Evolutionary conservation across 2,888 invertebrate species (phyloP).

Genomic region (Aphidoletes aphidimyza): DNA sequence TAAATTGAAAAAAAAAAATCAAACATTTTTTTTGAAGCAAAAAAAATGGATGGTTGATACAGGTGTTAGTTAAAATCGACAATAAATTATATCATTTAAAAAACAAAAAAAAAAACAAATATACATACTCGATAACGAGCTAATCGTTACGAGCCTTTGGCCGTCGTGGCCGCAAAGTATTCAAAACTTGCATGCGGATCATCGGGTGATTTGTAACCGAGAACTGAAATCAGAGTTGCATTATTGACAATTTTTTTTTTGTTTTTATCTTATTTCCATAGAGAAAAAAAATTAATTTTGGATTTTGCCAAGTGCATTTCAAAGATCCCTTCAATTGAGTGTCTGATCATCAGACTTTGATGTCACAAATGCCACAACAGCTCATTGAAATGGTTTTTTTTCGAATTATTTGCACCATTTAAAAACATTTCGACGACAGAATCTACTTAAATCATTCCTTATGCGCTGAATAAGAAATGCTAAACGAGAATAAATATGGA

Average conservation of each 20-base stretch:
- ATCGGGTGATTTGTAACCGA: neutral
- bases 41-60: neutral
- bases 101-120: neutral
- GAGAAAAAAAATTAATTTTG: neutral
- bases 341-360: neutral
- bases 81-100: slow-evolving; percentile 43
- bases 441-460: slow-evolving; percentile 53
- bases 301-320: neutral
- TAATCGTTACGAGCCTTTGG: neutral
- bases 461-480: slow-evolving; percentile 42
- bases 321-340: neutral
- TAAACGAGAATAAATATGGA: neutral
- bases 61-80: slow-evolving; percentile 47
- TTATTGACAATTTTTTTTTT: neutral
- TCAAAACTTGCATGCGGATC: neutral
- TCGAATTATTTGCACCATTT: neutral
- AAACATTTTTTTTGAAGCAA: slow-evolving; percentile 7
- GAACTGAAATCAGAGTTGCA: slow-evolving; percentile 27
- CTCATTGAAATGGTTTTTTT: neutral
- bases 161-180: neutral
- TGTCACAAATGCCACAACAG: neutral
- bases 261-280: slow-evolving; percentile 31
- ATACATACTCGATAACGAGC: neutral
- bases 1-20: neutral
- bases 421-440: neutral